Base-by-base conservation (phyloP, 1,140 invertebrate species). In the Drosophila aff. region DNA sequence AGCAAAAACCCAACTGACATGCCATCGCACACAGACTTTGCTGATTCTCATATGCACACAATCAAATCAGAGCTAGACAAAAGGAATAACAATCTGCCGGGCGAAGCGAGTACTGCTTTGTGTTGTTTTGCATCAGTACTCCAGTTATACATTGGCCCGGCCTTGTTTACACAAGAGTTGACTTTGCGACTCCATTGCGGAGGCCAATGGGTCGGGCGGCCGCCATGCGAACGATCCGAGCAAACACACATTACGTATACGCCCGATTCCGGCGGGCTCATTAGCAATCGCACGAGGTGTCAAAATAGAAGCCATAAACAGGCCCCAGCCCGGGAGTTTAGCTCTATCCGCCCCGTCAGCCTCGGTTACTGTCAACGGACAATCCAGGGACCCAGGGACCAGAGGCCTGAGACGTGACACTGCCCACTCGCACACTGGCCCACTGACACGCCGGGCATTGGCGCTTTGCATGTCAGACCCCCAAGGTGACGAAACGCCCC, bases 401-500 rank as follows among this genome's bases (percentile, higher is more conserved):
- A 11, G 26, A 36, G 61, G 38, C 36, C 52, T 4, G 18, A 11
- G 61, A 47, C 66, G 58, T 62, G 63, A 31, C 33, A 23, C 52
- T 23, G 52, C 33, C 52, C 53, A 57, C 36, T 40, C 53, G 21
- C 53, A 40, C 21, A 26, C 21, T 40, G 53, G 36, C 28, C 31
- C 40, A 59, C 40, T 44, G 46, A 44, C 73, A 41, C 44, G 26
- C 44, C 40, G 57, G 61, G 59, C 69, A 43, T 46, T 46, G 62
- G 44, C 64, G 74, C 53, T 81, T 74, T 79, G 79, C 75, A 79
- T 76, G 75, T 79, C 68, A 76, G 73, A 60, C 50, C 75, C 73
- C 73, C 52, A 57, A 87, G 79, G 83, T 82, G 76, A 68, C 60
- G 76, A 76, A 76, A 68, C 46, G 64, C 64, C 66, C 71, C 66